A percentile compares a stretch with the other conserved stretches of the same genome.
Conservation (phyloP, 2,888 invertebrate species). For the Chalcis sispes region DNA sequence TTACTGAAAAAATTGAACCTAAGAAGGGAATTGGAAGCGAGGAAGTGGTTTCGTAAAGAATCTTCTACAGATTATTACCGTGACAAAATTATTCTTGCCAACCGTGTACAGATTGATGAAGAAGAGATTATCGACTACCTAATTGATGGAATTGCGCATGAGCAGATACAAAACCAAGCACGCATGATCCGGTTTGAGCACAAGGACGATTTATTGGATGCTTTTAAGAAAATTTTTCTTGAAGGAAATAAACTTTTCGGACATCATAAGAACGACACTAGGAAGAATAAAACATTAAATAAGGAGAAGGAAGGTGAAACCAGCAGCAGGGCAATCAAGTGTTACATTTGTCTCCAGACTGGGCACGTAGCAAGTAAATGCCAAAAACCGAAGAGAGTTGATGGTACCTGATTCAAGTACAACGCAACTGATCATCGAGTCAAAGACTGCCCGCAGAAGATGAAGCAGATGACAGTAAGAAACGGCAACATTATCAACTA, state of each 20-base stretch:
- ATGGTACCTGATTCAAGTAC: slow-evolving; percentile 43
- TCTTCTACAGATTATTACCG: slow-evolving; percentile 58
- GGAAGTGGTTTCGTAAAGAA: slow-evolving; percentile 55
- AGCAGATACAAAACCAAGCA: slow-evolving; percentile 56
- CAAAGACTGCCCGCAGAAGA: slow-evolving; percentile 34
- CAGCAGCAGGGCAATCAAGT: not conserved
- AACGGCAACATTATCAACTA: not conserved
- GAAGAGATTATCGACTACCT: slow-evolving; percentile 59
- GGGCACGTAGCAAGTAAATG: slow-evolving; percentile 25
- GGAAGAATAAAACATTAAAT: not conserved
- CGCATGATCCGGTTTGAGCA: slow-evolving; percentile 54
- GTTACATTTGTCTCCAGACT: slow-evolving; percentile 42
- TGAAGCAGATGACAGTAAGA: not conserved
- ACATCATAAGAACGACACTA: no score
- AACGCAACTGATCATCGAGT: slow-evolving; percentile 26
- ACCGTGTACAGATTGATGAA: slow-evolving; percentile 54
- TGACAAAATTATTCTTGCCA: slow-evolving; percentile 57
- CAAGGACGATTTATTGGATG: slow-evolving; percentile 46
- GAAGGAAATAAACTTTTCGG: slow-evolving; percentile 19
- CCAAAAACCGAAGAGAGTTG: slow-evolving; percentile 18
- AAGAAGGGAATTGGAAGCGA: slow-evolving; percentile 59
- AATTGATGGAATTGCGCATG: slow-evolving; percentile 59
- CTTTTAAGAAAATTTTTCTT: slow-evolving; percentile 55
- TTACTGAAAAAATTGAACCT: slow-evolving; percentile 46
- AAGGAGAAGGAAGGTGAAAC: not conserved